A percentile compares a stretch with the other conserved stretches of the same genome.
Conservation (phyloP, 1,140 invertebrate genomes). For the Cyclargus thomasi region DNA sequence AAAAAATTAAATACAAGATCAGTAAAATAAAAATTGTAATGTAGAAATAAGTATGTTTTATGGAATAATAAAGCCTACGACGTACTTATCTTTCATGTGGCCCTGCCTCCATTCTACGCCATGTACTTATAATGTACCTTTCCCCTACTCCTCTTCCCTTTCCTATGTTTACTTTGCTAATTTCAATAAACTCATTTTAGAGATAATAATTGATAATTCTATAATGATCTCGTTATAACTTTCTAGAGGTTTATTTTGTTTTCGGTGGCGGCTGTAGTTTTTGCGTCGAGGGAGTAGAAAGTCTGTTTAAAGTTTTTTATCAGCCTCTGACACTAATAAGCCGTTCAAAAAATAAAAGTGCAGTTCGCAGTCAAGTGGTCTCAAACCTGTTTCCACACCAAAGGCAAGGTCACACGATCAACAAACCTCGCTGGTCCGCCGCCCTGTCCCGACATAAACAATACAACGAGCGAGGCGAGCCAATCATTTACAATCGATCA, state of each 20-base stretch:
- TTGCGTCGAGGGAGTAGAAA: not conserved
- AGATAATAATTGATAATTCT: too few relatives aligned
- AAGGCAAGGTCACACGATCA: slow-evolving; percentile 9
- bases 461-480: not conserved
- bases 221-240: not conserved
- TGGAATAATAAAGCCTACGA: not conserved
- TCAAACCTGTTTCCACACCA: slow-evolving; percentile 11
- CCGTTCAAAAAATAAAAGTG: slow-evolving; percentile 8
- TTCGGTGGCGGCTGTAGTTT: not conserved
- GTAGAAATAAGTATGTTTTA: not conserved
- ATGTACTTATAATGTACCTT: too few relatives aligned
- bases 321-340: slow-evolving; percentile 6
- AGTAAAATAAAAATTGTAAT: not conserved
- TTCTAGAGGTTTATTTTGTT: not conserved
- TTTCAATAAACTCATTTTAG: too few relatives aligned
- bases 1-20: not conserved
- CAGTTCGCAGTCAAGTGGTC: not conserved
- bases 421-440: not conserved
- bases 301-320: not conserved
- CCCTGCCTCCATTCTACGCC: too few relatives aligned
- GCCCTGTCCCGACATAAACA: slow-evolving; percentile 4
- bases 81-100: too few relatives aligned
- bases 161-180: too few relatives aligned
- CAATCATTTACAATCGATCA: not conserved
- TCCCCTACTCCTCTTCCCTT: too few relatives aligned